phyloP scores from a whole-genome alignment of 2,113 vertebrate genomes.

The Chloropsis cyanopogon region DNA sequence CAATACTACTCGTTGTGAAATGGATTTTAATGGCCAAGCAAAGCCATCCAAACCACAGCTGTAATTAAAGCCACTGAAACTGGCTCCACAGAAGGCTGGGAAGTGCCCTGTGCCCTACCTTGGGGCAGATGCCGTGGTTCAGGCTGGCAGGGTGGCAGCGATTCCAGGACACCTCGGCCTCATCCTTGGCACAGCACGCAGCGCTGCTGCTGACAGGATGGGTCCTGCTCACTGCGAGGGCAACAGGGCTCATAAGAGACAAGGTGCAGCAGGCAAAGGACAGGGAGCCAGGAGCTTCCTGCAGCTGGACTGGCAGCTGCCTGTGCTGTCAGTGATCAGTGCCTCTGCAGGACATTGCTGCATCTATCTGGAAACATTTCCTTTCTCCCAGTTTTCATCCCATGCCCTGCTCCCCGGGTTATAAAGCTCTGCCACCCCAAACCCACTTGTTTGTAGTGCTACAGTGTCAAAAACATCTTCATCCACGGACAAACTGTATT shows the following conservation, averaged over 20 bases:
- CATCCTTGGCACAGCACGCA: rapidly evolving
- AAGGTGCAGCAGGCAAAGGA: not conserved
- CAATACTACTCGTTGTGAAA: slow-evolving; percentile 54
- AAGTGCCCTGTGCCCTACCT: rapidly evolving
- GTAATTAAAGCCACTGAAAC: slow-evolving; percentile 35
- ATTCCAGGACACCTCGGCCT: rapidly evolving
- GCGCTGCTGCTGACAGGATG: rapidly evolving
- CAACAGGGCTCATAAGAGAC: not conserved
- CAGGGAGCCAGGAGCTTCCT: not conserved
- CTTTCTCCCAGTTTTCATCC: rapidly evolving
- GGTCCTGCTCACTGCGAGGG: not conserved
- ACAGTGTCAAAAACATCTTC: not conserved
- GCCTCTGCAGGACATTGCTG: not conserved
- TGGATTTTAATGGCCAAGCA: slow-evolving; percentile 49
- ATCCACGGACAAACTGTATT: not conserved
- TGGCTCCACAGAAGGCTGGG: not conserved
- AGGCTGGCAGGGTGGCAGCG: not conserved
- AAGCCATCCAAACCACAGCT: slow-evolving; percentile 47
- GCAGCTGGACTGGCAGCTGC: not conserved
- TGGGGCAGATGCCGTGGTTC: rapidly evolving
- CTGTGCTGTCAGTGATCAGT: not conserved
- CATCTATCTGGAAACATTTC: not conserved
- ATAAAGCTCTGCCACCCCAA: not conserved
- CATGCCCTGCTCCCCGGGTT: too few relatives aligned
- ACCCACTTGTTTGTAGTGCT: not conserved